Evolutionary conservation across 2,888 invertebrate genomes (phyloP), one percentile per base, ranked within the genome.

Genomic region (Eurytoma californica): DNA sequence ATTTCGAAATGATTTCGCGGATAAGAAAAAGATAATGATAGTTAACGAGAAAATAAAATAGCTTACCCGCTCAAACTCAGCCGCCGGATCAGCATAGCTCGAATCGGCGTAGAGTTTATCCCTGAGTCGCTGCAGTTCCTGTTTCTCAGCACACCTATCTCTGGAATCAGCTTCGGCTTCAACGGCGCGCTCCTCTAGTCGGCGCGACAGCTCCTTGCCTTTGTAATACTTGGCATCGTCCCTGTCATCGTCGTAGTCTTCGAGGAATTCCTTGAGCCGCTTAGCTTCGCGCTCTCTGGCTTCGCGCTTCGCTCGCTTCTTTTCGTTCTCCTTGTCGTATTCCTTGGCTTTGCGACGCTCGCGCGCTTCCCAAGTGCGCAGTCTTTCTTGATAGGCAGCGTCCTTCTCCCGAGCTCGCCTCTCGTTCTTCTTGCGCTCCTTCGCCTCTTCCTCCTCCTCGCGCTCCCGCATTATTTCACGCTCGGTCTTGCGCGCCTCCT

Each of bases 231-330:
- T 98, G 68, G 95, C 93, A 90, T 99, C 99, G 90, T 99, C 98
- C 72, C 98, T 93, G 91, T 98, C 98, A 90, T 99, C 99, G 88
- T 99, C 98, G 88, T 99, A 99, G 91, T 99, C 99, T 91, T 99
- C 99, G 3, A 99, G 93, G 91, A 99, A 99, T 92, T 98, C 97
- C 91, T 98, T 97, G 74, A 99, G 93, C 61, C 97, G 93, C 91
- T 97, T 96, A 0, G 98, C 98, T 91, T 99, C 99, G 79, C 95
- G 94, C 90, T 96, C 95, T 79, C 97, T 92, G 89, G 98, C 97
- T 86, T 96, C 95, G 86, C 96, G 95, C 86, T 95, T 95, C 83
- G 95, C 93, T 66, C 95, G 92, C 89, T 97, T 97, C 85, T 95
- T 95, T 87, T 97, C 95, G 79, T 95, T 94, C 90, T 97, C 95